Evolutionary conservation across 2,888 invertebrate genomes (phyloP).

Genomic region (Orthosia incerta): DNA sequence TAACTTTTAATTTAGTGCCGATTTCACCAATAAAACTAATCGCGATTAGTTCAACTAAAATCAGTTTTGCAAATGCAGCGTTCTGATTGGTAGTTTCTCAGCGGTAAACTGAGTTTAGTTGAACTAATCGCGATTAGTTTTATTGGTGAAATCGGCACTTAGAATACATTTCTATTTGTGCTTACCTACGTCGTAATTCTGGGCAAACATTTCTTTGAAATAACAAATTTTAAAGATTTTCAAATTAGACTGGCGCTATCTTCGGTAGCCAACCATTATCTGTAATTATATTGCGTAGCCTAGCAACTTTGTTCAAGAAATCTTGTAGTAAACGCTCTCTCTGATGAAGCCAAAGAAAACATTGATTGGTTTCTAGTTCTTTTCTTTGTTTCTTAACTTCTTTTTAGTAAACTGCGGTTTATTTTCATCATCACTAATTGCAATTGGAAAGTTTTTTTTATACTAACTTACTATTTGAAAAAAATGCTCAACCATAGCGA

Average conservation of each 20-base stretch:
- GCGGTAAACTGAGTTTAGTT: too few relatives aligned
- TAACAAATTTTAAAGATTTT: constrained; percentile 4
- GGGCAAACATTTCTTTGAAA: background rate
- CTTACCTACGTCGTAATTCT: background rate
- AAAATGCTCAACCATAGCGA: background rate
- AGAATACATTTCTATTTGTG: background rate
- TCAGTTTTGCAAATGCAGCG: too few relatives aligned
- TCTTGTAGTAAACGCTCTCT: constrained; percentile 19
- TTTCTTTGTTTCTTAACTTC: background rate
- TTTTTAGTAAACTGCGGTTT: background rate
- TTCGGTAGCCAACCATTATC: constrained; percentile 52
- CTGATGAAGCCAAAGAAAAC: constrained; percentile 6
- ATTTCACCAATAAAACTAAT: too few relatives aligned
- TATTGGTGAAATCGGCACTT: too few relatives aligned
- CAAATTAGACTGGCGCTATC: constrained; percentile 11
- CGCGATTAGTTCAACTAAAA: too few relatives aligned
- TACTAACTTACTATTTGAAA: background rate
- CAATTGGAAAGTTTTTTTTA: background rate
- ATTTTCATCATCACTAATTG: background rate
- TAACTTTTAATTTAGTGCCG: too few relatives aligned
- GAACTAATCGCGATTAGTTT: too few relatives aligned
- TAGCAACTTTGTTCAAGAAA: constrained; percentile 29
- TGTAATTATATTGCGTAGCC: constrained; percentile 70
- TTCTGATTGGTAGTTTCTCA: too few relatives aligned
- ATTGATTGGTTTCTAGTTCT: background rate